Conservation (phyloP, 1,140 invertebrate species). For the Steinernema khuongi region DNA sequence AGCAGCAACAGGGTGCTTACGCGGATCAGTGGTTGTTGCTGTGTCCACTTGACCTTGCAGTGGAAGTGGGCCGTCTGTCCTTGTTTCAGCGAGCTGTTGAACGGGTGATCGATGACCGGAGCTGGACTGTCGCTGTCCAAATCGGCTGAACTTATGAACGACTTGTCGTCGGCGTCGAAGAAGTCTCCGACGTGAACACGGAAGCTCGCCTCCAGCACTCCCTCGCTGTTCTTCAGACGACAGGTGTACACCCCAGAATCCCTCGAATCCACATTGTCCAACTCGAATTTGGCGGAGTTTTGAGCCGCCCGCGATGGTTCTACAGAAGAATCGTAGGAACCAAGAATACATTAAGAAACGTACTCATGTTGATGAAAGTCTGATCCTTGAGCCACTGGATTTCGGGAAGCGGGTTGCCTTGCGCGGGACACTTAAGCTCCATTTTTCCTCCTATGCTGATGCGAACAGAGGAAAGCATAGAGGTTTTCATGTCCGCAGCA, state of each 20-base stretch:
- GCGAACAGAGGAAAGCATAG: constrained; percentile 14
- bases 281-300: not conserved
- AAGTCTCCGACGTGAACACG: not conserved
- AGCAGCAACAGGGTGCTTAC: constrained; percentile 10
- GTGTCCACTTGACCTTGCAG: constrained; percentile 32
- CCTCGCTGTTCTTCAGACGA: not conserved
- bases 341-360: not conserved
- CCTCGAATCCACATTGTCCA: not conserved
- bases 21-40: constrained; percentile 22
- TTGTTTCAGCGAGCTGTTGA: constrained; percentile 30
- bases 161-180: not conserved
- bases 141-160: not conserved
- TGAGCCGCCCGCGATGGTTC: not conserved
- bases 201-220: not conserved
- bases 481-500: constrained; percentile 26
- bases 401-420: constrained; percentile 37
- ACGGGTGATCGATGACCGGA: constrained; percentile 33
- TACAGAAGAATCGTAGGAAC: not conserved
- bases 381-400: constrained; percentile 38
- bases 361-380: not conserved
- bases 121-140: constrained; percentile 15
- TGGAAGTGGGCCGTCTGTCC: constrained; percentile 39
- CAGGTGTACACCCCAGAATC: not conserved
- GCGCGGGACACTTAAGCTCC: constrained; percentile 34
- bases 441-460: constrained; percentile 35